Evolutionary conservation across 2,797 vertebrate genomes (phyloP), one percentile per base, ranked within the genome.

Genomic region (Huso huso): DNA sequence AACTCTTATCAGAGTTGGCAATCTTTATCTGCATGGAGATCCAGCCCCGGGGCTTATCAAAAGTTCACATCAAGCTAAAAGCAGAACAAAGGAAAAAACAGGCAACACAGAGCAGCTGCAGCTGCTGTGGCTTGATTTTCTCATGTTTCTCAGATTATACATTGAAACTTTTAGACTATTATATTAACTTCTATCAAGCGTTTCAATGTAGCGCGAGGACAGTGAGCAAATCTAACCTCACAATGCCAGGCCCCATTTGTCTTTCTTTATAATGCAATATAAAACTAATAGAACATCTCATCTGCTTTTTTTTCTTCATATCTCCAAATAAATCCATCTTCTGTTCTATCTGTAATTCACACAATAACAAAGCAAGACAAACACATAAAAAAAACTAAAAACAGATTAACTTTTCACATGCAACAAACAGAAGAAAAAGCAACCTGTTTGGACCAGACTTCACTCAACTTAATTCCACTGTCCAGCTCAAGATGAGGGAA

Each of bases 1-100:
- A 88, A 90, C 81, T 84, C 88, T 89, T 94, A 99, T 99, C 95
- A 66, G 49, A 66, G 81, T 82, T 87, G 88, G 88, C 89, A 55
- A 96, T 97, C 95, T 88, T 83, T 90, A 95, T 95, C 94, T 89
- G 87, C 79, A 80, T 78, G 85, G 88, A 90, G 91, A 96, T 95
- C 95, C 74, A 84, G 89, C 89, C 91, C 86, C 69, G 3, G 76
- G 69, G 77, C 87, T 94, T 95, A 97, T 98, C 95, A 2, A 81
- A 76, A 83, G 87, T 91, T 93, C 88, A 88, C 89, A 97, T 97
- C 94, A 79, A 89, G 90, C 88, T 90, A 88, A 93, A 89, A 91
- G 86, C 89, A 87, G 89, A 93, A 91, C 84, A 90, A 88, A 89
- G 70, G 64, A 75, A 70, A 68, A 76, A 37, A 37, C 37, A 37